Evolutionary conservation across 2,113 vertebrate genomes (phyloP), one percentile per base, ranked within the genome.

Genomic region (Charadrius vociferus): DNA sequence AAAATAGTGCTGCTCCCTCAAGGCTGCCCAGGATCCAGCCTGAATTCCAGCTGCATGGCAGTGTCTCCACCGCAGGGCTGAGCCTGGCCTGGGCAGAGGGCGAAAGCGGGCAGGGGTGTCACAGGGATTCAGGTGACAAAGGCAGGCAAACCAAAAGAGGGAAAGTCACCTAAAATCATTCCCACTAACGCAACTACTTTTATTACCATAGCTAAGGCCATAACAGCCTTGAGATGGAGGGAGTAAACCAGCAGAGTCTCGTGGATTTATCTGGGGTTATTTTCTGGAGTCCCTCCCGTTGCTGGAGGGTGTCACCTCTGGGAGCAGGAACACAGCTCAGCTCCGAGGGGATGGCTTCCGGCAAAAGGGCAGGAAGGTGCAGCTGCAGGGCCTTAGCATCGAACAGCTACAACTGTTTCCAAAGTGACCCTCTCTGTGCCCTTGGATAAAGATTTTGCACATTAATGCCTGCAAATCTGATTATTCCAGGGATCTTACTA

Each of bases 91-190:
- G 32, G 65, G 41, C 81, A 41, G 45, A 32, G 36, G 5, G 58
- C 1, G 1, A 81, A 71, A 17, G 1, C 0, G 7, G 45, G 23
- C 47, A 14, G 0, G 6, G 23, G 29, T 7, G n/a, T 3, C 9
- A 9, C 30, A 16, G 37, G 55, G 68, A 27, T 15, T 8, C 4
- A 12, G 39, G 73, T 74, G 73, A 85, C 80, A 29, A 55, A 43
- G 72, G 34, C 27, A 45, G 14, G 71, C 21, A 55, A 67, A 34
- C 24, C 3, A 4, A 15, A 73, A 24, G 27, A 6, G 34, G 39
- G 7, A 12, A 66, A 74, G 30, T 10, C 62, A 63, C 49, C 56
- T n/a, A 5, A 37, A 56, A 23, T 17, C 62, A 12, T 55, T 70
- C 74, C 62, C 41, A 45, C 41, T 49, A 34, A 43, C 6, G 3